Evolutionary conservation across 1,140 invertebrate species (phyloP), one percentile per base, ranked within the genome.

Genomic region (Lutraria rhynchaena): DNA sequence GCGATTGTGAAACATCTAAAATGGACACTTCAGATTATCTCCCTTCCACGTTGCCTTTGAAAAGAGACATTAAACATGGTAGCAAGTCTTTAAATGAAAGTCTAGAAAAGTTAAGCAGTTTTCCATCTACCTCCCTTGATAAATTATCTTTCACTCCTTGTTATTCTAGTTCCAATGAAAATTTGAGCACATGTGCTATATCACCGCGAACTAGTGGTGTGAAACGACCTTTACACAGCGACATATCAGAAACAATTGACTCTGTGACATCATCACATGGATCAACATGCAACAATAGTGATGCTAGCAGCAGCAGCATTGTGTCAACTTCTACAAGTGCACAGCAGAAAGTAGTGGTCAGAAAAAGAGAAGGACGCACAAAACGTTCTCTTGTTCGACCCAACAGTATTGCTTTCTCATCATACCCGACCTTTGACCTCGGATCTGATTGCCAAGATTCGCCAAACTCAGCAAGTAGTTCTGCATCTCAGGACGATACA

Each of bases 351-450:
- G 88, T 90, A 22, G 86, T 87, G 19, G 63, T 89, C n/a, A 83
- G 90, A 31, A 89, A 89, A 58, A 84, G 83, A 53, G 91, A 91
- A 60, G 85, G 85, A 75, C 87, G 87, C 46, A 85, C 86, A 60
- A 91, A 90, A 75, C 82, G 88, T 35, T 81, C 86, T 11, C 77
- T 89, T 31, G 89, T 88, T 49, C 82, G 91, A 58, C 91, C 91
- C 37, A 90, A 91, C 82, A 91, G 90, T 85, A 92, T 92, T 83
- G 90, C 91, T 27, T 92, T 91, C 77, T 91, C 90, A 22, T 86
- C 89, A 58, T 92, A 90, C 55, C 90, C 90, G 24, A 88, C 86
- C 24, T 90, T 90, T 85, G 91, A 92, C 70, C 71, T 90, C 41
- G 88, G 86, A 1, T 84, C 87, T 3, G 88, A 89, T 24, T 86